Percentiles rank a stretch among this genome's conserved stretches.
These are phyloP conservation scores for Falco berigora DNA, from an alignment of 2,797 vertebrate genomes.

Conservation along the genomic window DNA sequence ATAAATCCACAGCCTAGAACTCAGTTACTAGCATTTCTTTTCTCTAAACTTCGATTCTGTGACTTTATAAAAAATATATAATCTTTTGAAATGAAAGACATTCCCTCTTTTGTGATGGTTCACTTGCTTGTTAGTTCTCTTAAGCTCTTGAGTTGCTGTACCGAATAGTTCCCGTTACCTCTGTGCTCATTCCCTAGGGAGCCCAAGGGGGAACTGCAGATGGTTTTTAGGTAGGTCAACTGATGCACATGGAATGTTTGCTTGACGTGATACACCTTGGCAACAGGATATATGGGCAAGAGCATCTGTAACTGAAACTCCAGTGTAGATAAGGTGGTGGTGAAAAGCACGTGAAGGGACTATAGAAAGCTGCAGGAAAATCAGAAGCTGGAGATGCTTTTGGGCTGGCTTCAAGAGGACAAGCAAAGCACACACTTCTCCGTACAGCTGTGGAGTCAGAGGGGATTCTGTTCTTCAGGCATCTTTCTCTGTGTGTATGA, in stretches of 20 bases:
- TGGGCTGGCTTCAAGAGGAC: background rate
- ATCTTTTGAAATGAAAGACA: background rate
- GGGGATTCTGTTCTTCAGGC: background rate
- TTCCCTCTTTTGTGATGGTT: background rate
- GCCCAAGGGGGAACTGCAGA: background rate
- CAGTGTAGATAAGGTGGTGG: background rate
- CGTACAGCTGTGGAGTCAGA: background rate
- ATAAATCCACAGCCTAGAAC: background rate
- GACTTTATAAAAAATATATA: background rate
- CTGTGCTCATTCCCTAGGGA: fast-evolving
- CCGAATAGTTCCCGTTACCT: background rate
- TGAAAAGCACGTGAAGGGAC: background rate
- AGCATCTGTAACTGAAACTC: background rate
- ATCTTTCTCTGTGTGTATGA: background rate
- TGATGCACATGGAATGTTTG: background rate
- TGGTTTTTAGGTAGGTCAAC: background rate
- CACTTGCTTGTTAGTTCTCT: background rate
- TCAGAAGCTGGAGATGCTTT: background rate
- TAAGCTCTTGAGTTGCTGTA: background rate
- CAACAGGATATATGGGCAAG: background rate
- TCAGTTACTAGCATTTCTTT: background rate
- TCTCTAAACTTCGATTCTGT: background rate
- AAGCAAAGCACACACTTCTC: fast-evolving
- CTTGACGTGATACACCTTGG: background rate
- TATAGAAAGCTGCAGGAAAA: background rate